Evolutionary conservation across 2,888 invertebrate genomes (phyloP), one percentile per base, ranked within the genome.

Genomic region (Halictus quadricinctus): DNA sequence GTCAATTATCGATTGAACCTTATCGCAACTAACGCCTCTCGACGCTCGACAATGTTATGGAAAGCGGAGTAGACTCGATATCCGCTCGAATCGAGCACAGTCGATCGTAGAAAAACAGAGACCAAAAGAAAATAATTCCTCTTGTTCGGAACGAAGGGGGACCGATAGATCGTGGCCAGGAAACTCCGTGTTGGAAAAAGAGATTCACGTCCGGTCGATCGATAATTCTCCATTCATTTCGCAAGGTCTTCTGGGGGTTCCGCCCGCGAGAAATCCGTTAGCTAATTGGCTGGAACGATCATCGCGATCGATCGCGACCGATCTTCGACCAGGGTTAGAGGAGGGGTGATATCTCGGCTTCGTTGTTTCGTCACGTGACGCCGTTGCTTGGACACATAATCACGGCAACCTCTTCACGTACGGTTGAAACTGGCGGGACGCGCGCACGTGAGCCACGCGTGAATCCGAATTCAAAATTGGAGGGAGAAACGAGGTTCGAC

Each of bases 1-100:
- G 88, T 87, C 86, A 83, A 80, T 85, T 86, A 80, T 84, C 81
- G 84, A 83, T 86, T 69, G 86, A 81, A 81, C 80, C 76, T 85
- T 81, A 80, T 80, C 85, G 76, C 50, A 58, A 81, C 70, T 50
- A 66, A 76, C 70, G 81, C 66, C 72, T 29, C 60, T 50, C 29
- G 72, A 36, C 70, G 29, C 66, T 81, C 36, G 41, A 48, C 43
- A 13, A 72, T n/a, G 50, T 58, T 15, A 21, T n/a, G 3, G 43
- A 54, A 58, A 70, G 54, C n/a, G n/a, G 72, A 46, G n/a, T 54
- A 7, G 36, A 50, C 21, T 69, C 15, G 29, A 13, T 48, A 70
- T 12, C 25, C 64, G 72, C 58, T 73, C 66, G 66, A 36, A 66
- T 21, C 21, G 8, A 41, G 10, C 48, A 66, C 72, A 48, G 29